Base-by-base conservation (phyloP, 2,797 vertebrate species). In the Chelon labrosus region DNA sequence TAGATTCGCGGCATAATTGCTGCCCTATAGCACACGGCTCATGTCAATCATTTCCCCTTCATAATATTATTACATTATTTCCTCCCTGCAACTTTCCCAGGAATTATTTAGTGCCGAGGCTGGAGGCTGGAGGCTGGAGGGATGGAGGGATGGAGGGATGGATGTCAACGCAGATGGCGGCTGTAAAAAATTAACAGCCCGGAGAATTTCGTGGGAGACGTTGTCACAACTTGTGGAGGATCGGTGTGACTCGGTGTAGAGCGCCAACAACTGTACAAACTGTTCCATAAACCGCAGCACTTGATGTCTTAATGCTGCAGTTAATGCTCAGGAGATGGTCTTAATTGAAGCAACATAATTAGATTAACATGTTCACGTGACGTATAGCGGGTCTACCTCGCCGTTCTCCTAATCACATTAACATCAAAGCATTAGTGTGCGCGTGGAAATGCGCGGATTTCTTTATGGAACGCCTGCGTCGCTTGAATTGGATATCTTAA, bases 321-420 rank as follows among this genome's bases (percentile, higher is more conserved):
- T 77, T 83, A 77, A 85, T 80, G 73, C 59, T 74, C 58, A 61
- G 78, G 80, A 84, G 60, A 60, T 57, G 83, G 52, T 49, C 68
- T 38, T 82, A 88, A 88, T 79, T 83, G 72, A 78, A 68, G 77
- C 70, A 46, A 31, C 67, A 76, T 80, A 85, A 87, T 85, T 80
- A 71, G 78, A 87, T 89, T 84, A 75, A 62, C 72, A 58, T 57
- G 76, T 63, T 71, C 73, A 81, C n/a, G 47, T 78, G 73, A 83
- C 22, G 10, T 54, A 46, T 51, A 72, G 78, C 27, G 19, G 49
- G 60, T 75, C 72, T 82, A 82, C 77, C 63, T 86, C 78, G 19
- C 66, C 70, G 50, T 73, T 82, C 57, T 78, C 51, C 70, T 86
- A 83, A 87, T 85, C 77, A 76, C 80, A 85, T 91, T 85, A 87